Conservation (phyloP, 2,888 invertebrate genomes). For the Drosophila kanekoi region DNA sequence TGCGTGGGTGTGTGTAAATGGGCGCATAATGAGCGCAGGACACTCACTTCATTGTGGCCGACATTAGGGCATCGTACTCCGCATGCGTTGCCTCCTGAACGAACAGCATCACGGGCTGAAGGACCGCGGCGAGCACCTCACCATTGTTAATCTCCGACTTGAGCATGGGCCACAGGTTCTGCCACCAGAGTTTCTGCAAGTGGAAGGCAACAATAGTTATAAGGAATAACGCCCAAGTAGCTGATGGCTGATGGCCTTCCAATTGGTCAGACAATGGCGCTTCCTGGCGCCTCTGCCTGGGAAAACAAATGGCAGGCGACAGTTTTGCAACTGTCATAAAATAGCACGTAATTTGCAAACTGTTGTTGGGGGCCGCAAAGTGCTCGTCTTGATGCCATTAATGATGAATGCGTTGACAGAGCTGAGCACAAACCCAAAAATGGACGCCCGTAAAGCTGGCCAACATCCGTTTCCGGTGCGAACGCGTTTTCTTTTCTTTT, state of each 20-base stretch:
- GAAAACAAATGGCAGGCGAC: constrained; percentile 38
- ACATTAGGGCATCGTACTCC: constrained; percentile 92
- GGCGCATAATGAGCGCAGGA: constrained; percentile 38
- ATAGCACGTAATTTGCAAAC: constrained; percentile 67
- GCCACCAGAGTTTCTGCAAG: constrained; percentile 96
- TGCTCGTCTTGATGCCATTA: constrained; percentile 63
- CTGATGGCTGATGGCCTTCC: constrained; percentile 12
- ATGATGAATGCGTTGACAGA: constrained; percentile 63
- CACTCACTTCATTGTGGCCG: constrained; percentile 93
- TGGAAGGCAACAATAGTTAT: constrained; percentile 1
- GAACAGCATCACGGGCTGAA: constrained; percentile 93
- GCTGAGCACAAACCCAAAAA: constrained; percentile 14
- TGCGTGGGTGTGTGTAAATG: constrained; percentile 14
- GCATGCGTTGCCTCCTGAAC: constrained; percentile 91
- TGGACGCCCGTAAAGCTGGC: constrained; percentile 30
- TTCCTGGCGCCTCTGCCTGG: not conserved
- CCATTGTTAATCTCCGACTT: constrained; percentile 93
- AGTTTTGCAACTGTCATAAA: constrained; percentile 64
- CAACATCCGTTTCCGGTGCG: constrained; percentile 54
- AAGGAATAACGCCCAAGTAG: not conserved
- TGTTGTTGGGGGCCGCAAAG: constrained; percentile 63
- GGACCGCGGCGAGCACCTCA: constrained; percentile 93
- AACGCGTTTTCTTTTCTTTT: not conserved
- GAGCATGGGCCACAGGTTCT: constrained; percentile 96
- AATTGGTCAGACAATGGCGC: constrained; percentile 8